Base-by-base conservation (phyloP, 2,113 vertebrate genomes). In the Spheniscus mendiculus region DNA sequence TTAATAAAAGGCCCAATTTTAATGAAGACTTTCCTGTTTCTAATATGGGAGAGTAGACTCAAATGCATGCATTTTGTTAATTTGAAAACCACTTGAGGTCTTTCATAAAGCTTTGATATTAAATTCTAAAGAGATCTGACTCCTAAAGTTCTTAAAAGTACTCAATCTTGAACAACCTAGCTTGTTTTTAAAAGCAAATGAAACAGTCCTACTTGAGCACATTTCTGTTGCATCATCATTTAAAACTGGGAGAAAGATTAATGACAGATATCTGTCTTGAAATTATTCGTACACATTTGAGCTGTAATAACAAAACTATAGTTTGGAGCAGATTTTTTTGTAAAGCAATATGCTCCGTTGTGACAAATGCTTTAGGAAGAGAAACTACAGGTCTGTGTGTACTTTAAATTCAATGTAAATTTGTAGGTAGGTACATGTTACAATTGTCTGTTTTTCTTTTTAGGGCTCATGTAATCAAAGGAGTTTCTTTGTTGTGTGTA, bases 381-480 rank as follows among this genome's bases (percentile, higher is more conserved):
- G 86, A 62, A 96, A 14, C 73, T 50, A 10, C 83, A n/a, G 55
- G 67, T 96, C 89, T 96, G 53, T 89, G 38, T 97, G 79, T 95
- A 17, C 92, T 94, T 97, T 96, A 86, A 95, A 65, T 89, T 96
- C 93, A 63, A 67, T 95, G 84, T 94, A 22, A 62, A 83, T 95
- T 81, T 97, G 65, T 96, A 95, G 96, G 90, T 81, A 93, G 96
- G 94, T 70, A 70, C 42, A 5, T 95, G 83, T 98, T 96, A 98
- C 97, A 97, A 96, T 95, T 98, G 89, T 98, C 96, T 98, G 97
- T 98, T 98, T 98, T 97, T 97, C 97, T 98, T 98, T 98, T 97
- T 96, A 99, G 98, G 98, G 93, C 96, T 98, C 97, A 97, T 98
- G 98, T 98, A 97, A 98, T 97, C 98, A 96, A 95, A 98, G 97